Evolutionary conservation across 2,888 invertebrate genomes (phyloP).

Genomic region (Netelia inedita): DNA sequence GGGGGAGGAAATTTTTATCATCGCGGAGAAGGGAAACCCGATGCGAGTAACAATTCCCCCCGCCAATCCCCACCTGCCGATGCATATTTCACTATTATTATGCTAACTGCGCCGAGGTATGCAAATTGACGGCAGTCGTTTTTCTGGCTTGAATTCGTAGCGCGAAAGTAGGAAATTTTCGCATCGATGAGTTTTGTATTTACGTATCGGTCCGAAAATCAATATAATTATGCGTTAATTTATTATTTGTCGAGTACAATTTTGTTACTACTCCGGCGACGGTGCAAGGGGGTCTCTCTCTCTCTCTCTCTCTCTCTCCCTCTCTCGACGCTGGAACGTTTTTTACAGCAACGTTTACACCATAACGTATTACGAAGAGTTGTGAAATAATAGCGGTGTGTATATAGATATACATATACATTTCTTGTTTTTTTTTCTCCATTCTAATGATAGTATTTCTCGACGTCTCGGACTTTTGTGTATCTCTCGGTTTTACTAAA

Average conservation of each 20-base stretch:
- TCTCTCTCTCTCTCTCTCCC: too few relatives aligned
- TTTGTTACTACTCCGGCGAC: neutral
- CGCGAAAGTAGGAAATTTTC: neutral
- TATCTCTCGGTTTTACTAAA: conserved; percentile 25
- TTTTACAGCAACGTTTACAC: conserved; percentile 1
- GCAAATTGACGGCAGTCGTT: neutral
- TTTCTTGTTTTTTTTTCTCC: neutral
- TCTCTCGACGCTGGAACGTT: neutral
- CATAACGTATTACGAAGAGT: conserved; percentile 25
- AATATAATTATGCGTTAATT: neutral
- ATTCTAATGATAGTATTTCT: conserved; percentile 56
- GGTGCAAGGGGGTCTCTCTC: too few relatives aligned
- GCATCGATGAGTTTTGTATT: neutral
- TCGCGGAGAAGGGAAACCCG: conserved; percentile 27
- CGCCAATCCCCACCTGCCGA: conserved; percentile 47
- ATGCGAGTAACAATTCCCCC: conserved; percentile 44
- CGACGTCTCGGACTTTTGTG: conserved; percentile 10
- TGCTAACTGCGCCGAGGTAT: neutral
- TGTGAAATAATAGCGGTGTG: conserved; percentile 32
- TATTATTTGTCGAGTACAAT: neutral
- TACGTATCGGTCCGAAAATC: neutral
- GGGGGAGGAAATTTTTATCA: conserved; percentile 2
- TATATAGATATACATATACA: neutral
- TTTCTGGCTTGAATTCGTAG: conserved; percentile 1
- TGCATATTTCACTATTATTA: conserved; percentile 32